Evolutionary conservation across 2,797 vertebrate genomes (phyloP), one percentile per base, ranked within the genome.

Genomic region (Lacerta viridis): DNA sequence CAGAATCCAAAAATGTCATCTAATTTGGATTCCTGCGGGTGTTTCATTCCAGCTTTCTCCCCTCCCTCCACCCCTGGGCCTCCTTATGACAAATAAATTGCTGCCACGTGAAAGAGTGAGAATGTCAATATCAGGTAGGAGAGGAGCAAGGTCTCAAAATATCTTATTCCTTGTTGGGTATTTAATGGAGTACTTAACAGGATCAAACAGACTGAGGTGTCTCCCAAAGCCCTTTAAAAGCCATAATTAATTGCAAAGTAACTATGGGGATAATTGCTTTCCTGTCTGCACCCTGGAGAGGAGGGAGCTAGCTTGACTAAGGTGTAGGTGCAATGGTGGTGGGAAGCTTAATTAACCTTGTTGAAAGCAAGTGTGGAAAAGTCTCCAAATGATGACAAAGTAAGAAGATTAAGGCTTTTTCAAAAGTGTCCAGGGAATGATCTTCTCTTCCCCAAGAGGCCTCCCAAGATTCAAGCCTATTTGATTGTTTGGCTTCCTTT

Each of bases 201-300:
- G 72, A 43, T 77, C 74, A 43, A 43, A 41, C 20, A 9, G 33
- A 41, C n/a, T 9, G 27, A 29, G 55, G 27, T 10, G 50, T 25
- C 33, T 20, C 83, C 55, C 55, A n/a, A 13, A 11, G 72, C 25
- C 55, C 55, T 20, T 64, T 64, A 64, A 85, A 41, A 76, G 25
- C 55, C 7, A 29, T 61, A 85, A 46, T 85, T 77, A 77, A 66
- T 75, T 77, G 61, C 74, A 27, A 41, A n/a, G 36, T 76, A 66
- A 64, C 25, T 43, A 39, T 6, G 18, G 59, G 50, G 74, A 61
- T 66, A 85, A 85, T 77, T 66, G 84, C 72, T 85, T 85, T 43
- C 59, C 27, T 55, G 50, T 77, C 46, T 61, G 83, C 72, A 61
- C 17, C 72, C 46, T 55, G 68, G 69, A 50, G 82, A 59, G 8